These are phyloP conservation scores for Antheraea assamensis DNA, from an alignment of 2,888 invertebrate species.

Conservation along the genomic window DNA sequence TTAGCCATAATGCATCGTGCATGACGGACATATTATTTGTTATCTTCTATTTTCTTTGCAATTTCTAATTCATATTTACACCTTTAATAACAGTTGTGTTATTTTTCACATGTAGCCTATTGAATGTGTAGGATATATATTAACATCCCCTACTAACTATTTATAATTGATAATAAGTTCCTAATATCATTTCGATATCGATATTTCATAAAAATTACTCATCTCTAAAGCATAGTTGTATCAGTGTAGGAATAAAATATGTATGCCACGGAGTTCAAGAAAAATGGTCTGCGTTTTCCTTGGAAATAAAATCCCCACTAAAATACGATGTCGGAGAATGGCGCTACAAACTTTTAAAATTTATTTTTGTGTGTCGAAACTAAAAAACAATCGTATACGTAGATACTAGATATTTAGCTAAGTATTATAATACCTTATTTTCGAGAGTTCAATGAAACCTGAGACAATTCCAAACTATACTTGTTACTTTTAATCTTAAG, in stretches of 20 bases:
- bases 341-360: constrained; percentile 29
- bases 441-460: too few species aligned
- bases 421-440: background rate
- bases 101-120: too few species aligned
- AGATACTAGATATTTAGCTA: background rate
- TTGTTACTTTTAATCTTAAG: too few species aligned
- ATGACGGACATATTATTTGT: too few species aligned
- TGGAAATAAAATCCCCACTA: constrained; percentile 27
- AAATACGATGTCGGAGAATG: background rate
- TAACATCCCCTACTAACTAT: background rate
- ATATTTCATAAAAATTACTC: background rate
- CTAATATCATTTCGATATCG: background rate
- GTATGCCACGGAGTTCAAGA: constrained; percentile 41
- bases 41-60: too few species aligned
- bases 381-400: background rate
- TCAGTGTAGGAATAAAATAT: constrained; percentile 51
- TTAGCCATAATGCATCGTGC: constrained; percentile 27
- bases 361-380: constrained; percentile 30
- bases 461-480: background rate
- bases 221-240: constrained; percentile 34
- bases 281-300: constrained; percentile 38
- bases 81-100: too few species aligned
- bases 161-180: background rate
- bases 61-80: too few species aligned
- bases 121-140: too few species aligned